Conservation (phyloP, 2,888 invertebrate genomes). For the Andrena hattorfiana region DNA sequence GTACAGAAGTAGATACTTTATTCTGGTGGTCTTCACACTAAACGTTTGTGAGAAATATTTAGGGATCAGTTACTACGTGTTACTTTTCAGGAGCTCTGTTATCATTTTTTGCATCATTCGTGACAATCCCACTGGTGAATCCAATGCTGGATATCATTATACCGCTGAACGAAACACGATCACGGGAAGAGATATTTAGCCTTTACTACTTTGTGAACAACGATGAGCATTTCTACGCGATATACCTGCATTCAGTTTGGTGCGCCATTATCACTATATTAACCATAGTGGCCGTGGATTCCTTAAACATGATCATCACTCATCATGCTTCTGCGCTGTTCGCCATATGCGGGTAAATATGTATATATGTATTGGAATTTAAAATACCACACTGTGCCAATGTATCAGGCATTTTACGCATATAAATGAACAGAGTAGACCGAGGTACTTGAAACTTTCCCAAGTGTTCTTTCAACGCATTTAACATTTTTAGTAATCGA, state of each 20-base stretch:
- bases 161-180: slow-evolving; percentile 45
- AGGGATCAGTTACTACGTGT: background rate
- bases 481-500: no score
- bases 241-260: slow-evolving; percentile 2
- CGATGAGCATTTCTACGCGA: slow-evolving; percentile 30
- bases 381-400: no score
- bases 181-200: background rate
- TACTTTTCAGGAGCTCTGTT: slow-evolving; percentile 1
- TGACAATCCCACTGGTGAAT: background rate
- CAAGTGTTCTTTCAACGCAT: no score
- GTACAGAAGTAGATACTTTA: no score
- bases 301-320: slow-evolving; percentile 40
- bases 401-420: no score
- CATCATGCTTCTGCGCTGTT: slow-evolving; percentile 51
- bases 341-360: slow-evolving; percentile 34
- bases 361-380: no score
- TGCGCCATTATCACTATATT: background rate
- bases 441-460: no score
- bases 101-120: background rate
- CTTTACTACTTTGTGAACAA: slow-evolving; percentile 34
- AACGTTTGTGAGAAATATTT: background rate
- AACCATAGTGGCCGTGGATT: slow-evolving; percentile 30
- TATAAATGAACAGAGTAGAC: no score
- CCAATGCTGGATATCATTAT: slow-evolving; percentile 29
- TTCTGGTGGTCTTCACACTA: no score